Percentiles rank a stretch among this genome's conserved stretches.
These are phyloP conservation scores for Onychostruthus taczanowskii DNA, from an alignment of 2,113 vertebrate species.

Conservation along the genomic window DNA sequence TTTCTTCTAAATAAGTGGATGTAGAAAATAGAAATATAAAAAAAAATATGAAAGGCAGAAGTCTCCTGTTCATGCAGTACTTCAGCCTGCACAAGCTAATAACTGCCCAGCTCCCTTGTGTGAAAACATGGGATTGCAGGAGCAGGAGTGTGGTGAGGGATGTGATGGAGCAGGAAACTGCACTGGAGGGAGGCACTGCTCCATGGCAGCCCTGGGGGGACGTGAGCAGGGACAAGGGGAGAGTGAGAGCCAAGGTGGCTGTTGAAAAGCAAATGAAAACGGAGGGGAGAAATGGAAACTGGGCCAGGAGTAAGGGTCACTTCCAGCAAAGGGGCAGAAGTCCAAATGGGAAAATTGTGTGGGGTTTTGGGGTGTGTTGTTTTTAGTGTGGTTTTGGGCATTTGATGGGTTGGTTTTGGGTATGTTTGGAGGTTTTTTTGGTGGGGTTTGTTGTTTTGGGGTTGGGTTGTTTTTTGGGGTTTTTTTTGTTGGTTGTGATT, in stretches of 20 bases:
- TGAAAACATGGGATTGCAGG: neutral
- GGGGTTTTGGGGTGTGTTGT: neutral
- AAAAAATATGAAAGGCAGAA: neutral
- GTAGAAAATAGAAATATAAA: neutral
- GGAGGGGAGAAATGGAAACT: neutral
- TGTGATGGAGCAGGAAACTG: neutral
- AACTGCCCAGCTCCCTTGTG: neutral
- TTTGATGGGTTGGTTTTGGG: neutral
- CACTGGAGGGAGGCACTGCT: neutral
- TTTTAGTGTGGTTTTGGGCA: neutral
- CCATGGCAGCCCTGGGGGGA: neutral
- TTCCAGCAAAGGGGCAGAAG: neutral
- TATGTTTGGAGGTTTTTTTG: neutral
- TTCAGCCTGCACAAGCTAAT: neutral
- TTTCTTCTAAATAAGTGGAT: neutral
- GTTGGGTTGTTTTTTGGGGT: no score
- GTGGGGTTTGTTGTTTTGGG: neutral
- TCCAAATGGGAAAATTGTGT: neutral
- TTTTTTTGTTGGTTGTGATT: neutral
- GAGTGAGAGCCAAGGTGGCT: neutral
- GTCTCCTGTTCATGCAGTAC: neutral
- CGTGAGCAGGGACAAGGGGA: neutral
- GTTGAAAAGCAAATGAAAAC: neutral
- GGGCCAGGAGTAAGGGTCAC: neutral
- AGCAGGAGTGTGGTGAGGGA: neutral